Conservation (phyloP, 2,113 vertebrate genomes). For the Plectropomus leopardus region DNA sequence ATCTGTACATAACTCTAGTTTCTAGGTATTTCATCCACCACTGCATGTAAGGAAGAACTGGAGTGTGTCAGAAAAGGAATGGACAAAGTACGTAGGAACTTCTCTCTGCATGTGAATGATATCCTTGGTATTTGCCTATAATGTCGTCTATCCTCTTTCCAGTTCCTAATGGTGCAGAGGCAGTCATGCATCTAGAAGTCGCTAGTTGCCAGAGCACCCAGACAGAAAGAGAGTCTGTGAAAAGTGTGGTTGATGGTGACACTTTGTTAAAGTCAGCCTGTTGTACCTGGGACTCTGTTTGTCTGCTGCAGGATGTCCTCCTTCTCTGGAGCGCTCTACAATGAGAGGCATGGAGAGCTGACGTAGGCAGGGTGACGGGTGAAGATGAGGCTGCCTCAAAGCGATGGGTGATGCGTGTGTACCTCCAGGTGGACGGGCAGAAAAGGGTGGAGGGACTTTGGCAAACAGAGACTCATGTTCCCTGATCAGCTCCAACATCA, state of each 20-base stretch:
- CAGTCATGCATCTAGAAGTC: not conserved
- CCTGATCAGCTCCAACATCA: conserved; percentile 79
- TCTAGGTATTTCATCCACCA: too few relatives aligned
- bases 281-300: conserved; percentile 54
- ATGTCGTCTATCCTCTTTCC: too few relatives aligned
- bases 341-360: conserved; percentile 82
- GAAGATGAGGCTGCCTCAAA: conserved; percentile 54
- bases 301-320: conserved; percentile 31
- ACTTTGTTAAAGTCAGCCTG: not conserved
- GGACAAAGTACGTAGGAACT: not conserved
- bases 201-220: not conserved
- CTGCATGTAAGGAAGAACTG: not conserved
- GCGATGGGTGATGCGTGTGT: conserved; percentile 20
- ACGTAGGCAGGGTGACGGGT: conserved; percentile 67
- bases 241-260: not conserved
- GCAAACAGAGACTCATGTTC: conserved; percentile 79
- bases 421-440: conserved; percentile 33
- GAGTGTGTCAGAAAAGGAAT: not conserved
- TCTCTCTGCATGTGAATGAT: not conserved
- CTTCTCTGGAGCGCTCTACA: conserved; percentile 53
- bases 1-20: too few relatives aligned
- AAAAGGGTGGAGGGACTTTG: conserved; percentile 54
- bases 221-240: not conserved
- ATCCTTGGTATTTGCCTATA: too few relatives aligned
- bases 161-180: too few relatives aligned